These are phyloP conservation scores for Chionis minor DNA, from an alignment of 2,113 vertebrate species.

Conservation along the genomic window DNA sequence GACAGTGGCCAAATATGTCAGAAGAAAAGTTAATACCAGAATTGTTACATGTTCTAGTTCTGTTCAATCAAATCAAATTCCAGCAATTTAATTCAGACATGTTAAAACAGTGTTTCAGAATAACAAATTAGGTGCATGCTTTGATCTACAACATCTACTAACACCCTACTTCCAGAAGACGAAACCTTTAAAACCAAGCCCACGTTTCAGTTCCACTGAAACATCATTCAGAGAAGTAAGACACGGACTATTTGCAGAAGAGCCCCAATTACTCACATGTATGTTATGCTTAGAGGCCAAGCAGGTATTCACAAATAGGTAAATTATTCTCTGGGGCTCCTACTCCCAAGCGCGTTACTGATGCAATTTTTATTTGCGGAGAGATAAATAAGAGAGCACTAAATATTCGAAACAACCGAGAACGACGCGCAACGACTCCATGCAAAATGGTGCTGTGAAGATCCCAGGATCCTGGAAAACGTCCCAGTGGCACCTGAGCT, in stretches of 20 bases:
- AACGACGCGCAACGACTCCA: fast-evolving
- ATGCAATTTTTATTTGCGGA: neutral
- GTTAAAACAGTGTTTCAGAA: neutral
- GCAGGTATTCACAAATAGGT: neutral
- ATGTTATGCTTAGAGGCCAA: neutral
- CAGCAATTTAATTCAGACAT: neutral
- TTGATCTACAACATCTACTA: neutral
- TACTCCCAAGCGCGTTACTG: neutral
- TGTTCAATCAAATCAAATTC: neutral
- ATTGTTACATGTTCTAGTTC: neutral
- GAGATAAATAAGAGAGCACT: neutral
- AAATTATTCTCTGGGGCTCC: conserved; percentile 4
- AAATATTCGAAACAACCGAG: neutral
- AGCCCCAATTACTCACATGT: neutral
- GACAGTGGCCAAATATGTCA: neutral
- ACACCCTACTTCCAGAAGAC: neutral
- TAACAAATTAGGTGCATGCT: neutral
- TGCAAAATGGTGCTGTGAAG: fast-evolving
- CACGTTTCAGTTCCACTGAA: neutral
- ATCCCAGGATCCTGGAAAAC: neutral
- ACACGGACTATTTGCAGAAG: neutral
- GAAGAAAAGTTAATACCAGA: neutral
- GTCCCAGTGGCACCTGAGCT: neutral
- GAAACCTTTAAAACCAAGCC: neutral
- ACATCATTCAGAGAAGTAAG: neutral